These are phyloP conservation scores for Philereme vetulata DNA, from an alignment of 2,888 invertebrate genomes.

Conservation along the genomic window DNA sequence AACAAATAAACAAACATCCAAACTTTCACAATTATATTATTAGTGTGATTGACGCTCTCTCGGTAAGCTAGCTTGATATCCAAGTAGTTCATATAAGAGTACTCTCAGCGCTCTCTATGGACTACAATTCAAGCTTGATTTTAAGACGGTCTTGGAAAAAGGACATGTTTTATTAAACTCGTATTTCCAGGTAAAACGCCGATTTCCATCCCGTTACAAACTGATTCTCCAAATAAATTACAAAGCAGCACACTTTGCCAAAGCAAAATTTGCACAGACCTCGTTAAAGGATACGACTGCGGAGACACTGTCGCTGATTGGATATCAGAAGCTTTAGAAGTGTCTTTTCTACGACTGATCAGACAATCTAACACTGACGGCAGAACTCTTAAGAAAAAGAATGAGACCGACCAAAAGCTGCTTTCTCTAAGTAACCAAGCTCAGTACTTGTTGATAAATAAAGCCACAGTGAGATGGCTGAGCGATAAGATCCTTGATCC, in stretches of 20 bases:
- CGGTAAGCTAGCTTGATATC: too few species aligned
- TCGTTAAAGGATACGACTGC: constrained; percentile 91
- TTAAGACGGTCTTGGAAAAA: too few species aligned
- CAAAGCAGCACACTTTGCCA: constrained; percentile 83
- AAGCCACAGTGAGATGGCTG: constrained; percentile 90
- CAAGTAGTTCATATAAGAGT: too few species aligned
- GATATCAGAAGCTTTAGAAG: constrained; percentile 89
- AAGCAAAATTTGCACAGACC: constrained; percentile 94
- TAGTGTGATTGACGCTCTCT: background rate
- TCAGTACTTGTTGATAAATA: constrained; percentile 92
- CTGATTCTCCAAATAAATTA: constrained; percentile 42
- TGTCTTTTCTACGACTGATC: constrained; percentile 87
- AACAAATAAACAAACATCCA: too few species aligned
- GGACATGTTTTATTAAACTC: too few species aligned
- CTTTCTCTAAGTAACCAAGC: constrained; percentile 91
- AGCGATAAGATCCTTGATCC: constrained; percentile 83
- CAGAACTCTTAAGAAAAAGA: constrained; percentile 63
- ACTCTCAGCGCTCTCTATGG: too few species aligned
- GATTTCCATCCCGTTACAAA: constrained; percentile 81
- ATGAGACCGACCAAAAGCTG: constrained; percentile 49
- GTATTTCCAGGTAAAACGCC: constrained; percentile 72
- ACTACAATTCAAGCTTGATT: too few species aligned
- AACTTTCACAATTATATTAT: too few species aligned
- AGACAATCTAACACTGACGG: constrained; percentile 80
- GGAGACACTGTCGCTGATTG: constrained; percentile 92